A percentile compares a stretch with the other conserved stretches of the same genome.
Conservation (phyloP, 2,113 vertebrate genomes). For the Phaethornis superciliosus region DNA sequence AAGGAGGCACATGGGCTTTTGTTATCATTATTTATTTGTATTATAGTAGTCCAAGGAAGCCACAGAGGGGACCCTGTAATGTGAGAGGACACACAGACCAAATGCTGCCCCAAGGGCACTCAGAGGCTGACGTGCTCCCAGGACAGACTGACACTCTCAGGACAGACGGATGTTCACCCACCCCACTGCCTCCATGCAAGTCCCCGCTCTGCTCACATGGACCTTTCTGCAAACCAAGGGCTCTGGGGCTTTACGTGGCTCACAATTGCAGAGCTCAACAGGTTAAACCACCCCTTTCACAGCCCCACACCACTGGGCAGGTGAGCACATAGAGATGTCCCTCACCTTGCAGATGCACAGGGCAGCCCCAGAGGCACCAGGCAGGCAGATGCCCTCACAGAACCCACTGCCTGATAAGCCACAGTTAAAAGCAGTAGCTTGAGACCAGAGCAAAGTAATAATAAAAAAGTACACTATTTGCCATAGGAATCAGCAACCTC, state of each 20-base stretch:
- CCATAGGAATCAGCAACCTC: not conserved
- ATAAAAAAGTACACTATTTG: not conserved
- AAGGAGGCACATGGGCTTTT: constrained; percentile 47
- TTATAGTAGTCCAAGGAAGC: not conserved
- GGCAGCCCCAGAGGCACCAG: not conserved
- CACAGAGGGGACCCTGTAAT: not conserved
- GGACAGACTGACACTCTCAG: not conserved
- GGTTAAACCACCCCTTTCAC: not conserved
- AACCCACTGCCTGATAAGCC: not conserved
- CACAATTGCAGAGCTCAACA: accelerated
- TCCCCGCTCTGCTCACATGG: accelerated
- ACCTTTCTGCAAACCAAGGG: not conserved
- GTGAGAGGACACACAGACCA: not conserved
- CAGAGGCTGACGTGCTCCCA: not conserved
- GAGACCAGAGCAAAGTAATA: not conserved
- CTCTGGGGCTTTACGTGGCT: not conserved
- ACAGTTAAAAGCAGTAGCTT: not conserved
- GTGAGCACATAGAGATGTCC: not conserved
- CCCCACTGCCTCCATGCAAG: not conserved
- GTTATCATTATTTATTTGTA: constrained; percentile 52
- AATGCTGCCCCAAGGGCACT: not conserved
- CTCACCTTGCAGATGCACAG: accelerated
- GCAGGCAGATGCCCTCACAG: not conserved
- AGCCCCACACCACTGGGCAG: not conserved
- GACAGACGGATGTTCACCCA: not conserved